Conservation (phyloP, 2,113 vertebrate species). For the Hystrix brachyura region DNA sequence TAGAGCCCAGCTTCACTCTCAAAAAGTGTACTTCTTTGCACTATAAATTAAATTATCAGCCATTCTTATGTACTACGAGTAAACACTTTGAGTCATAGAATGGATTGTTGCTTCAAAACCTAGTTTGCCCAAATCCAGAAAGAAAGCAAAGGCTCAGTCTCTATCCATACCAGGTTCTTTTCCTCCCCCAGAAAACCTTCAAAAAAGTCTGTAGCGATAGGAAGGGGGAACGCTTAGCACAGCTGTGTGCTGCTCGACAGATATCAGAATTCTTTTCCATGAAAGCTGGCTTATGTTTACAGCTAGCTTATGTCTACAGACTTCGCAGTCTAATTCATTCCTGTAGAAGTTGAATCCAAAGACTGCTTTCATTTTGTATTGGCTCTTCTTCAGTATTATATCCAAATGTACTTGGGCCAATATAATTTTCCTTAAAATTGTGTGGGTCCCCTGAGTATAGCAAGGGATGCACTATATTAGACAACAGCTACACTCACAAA, state of each 20-base stretch:
- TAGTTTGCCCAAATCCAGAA: not conserved
- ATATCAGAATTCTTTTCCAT: not conserved
- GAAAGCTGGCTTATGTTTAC: not conserved
- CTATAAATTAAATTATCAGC: not conserved
- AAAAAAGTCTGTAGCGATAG: not conserved
- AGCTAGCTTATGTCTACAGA: not conserved
- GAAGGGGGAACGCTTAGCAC: not conserved
- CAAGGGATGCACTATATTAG: not conserved
- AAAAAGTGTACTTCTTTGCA: not conserved
- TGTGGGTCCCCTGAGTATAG: not conserved
- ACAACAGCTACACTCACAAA: not conserved
- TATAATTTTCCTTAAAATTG: not conserved
- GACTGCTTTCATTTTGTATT: not conserved
- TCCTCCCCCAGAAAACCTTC: not conserved
- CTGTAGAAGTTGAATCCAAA: not conserved
- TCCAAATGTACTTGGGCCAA: not conserved
- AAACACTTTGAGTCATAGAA: not conserved
- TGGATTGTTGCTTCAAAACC: not conserved
- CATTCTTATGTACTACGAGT: not conserved
- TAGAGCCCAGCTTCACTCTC: not conserved
- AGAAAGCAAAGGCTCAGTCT: not conserved
- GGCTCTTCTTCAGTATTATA: not conserved
- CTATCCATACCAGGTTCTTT: not conserved
- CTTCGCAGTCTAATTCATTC: not conserved
- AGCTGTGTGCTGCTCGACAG: not conserved